These are phyloP conservation scores for Agonum fuliginosum DNA, from an alignment of 2,888 invertebrate genomes.

Conservation along the genomic window DNA sequence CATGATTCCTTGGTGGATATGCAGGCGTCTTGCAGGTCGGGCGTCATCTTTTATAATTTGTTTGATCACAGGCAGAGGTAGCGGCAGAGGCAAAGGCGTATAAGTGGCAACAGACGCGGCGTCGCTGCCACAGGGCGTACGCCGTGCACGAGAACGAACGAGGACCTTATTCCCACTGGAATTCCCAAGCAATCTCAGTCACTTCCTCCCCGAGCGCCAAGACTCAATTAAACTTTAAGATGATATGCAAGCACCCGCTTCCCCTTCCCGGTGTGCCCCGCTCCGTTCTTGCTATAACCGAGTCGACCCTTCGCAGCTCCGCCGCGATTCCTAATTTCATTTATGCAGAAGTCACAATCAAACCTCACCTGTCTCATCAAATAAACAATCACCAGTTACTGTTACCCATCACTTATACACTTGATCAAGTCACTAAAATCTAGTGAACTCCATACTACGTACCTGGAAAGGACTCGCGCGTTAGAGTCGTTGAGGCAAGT, in stretches of 20 bases:
- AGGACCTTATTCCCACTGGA: slow-evolving; percentile 70
- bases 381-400: slow-evolving; percentile 32
- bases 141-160: slow-evolving; percentile 68
- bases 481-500: too few relatives aligned
- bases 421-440: too few relatives aligned
- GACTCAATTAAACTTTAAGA: slow-evolving; percentile 85
- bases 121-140: slow-evolving; percentile 68
- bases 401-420: too few relatives aligned
- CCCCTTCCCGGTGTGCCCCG: not conserved
- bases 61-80: slow-evolving; percentile 70
- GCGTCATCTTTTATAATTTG: slow-evolving; percentile 72
- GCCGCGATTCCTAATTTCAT: slow-evolving; percentile 47
- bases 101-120: slow-evolving; percentile 66
- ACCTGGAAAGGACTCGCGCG: too few relatives aligned
- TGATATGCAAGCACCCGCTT: slow-evolving; percentile 76
- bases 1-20: slow-evolving; percentile 56
- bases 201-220: slow-evolving; percentile 74
- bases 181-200: slow-evolving; percentile 73
- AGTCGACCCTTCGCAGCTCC: slow-evolving; percentile 30
- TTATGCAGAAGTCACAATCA: slow-evolving; percentile 54
- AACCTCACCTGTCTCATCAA: slow-evolving; percentile 29
- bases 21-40: slow-evolving; percentile 24
- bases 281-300: slow-evolving; percentile 25
- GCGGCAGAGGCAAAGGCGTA: slow-evolving; percentile 63
- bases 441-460: too few relatives aligned